Conservation (phyloP, 2,797 vertebrate species). For the Coreius guichenoti region DNA sequence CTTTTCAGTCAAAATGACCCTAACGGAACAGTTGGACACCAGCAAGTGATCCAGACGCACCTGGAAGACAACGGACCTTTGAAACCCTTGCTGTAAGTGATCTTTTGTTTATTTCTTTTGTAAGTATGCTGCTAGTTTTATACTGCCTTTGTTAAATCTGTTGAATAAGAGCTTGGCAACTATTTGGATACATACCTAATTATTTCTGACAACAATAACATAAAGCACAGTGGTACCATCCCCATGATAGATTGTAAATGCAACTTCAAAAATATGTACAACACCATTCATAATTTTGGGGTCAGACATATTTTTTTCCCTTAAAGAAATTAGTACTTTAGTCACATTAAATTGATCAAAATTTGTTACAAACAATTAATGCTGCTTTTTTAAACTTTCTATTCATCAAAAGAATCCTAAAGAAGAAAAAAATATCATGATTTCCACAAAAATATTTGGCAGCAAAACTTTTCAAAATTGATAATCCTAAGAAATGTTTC, state of each 20-base stretch:
- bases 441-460: not conserved
- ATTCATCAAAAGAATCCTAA: not conserved
- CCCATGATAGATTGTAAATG: not conserved
- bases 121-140: not conserved
- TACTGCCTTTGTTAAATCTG: not conserved
- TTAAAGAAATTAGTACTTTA: not conserved
- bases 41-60: conserved; percentile 81
- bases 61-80: conserved; percentile 79
- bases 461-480: not conserved
- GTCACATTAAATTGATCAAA: not conserved
- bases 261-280: not conserved
- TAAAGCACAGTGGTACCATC: not conserved
- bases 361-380: not conserved
- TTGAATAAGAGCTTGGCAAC: not conserved
- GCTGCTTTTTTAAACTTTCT: not conserved
- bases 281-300: not conserved
- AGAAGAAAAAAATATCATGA: too few relatives aligned
- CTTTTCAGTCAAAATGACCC: conserved; percentile 89
- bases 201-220: not conserved
- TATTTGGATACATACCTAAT: not conserved
- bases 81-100: conserved; percentile 79
- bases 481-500: not conserved
- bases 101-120: conserved; percentile 11
- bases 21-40: conserved; percentile 84
- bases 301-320: not conserved